These are phyloP conservation scores for Onychorhynchus coronatus DNA, from an alignment of 2,113 vertebrate genomes.

Conservation along the genomic window DNA sequence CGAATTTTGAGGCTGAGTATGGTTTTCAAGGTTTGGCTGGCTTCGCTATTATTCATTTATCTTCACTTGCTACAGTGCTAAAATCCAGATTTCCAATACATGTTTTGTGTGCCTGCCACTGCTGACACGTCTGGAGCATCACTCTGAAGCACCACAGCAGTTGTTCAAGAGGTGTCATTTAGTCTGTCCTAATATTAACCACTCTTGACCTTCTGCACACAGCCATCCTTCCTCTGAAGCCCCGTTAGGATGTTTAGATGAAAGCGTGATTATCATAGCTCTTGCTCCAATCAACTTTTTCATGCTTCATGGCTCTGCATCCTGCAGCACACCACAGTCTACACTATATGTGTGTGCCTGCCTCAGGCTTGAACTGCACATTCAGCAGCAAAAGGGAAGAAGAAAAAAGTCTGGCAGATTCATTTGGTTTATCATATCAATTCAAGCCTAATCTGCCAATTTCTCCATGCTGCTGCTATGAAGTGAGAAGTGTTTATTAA, in stretches of 20 bases:
- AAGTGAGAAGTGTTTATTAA: neutral
- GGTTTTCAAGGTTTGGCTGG: neutral
- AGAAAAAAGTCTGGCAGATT: neutral
- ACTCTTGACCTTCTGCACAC: neutral
- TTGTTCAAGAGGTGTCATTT: neutral
- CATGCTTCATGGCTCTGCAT: neutral
- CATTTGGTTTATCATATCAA: neutral
- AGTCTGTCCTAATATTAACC: neutral
- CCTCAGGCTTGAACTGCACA: neutral
- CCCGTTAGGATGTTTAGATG: neutral
- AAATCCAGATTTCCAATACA: neutral
- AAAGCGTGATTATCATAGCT: neutral
- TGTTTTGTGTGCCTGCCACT: neutral
- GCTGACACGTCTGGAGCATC: fast-evolving
- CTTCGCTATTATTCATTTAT: neutral
- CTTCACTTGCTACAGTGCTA: neutral
- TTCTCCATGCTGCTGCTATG: neutral
- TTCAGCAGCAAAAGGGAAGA: neutral
- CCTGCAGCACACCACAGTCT: neutral
- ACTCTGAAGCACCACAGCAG: neutral
- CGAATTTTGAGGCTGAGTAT: neutral
- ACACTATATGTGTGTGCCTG: fast-evolving
- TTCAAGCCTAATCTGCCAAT: neutral
- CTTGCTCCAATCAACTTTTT: neutral
- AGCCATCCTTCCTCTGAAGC: neutral